Conservation (phyloP, 2,797 vertebrate genomes). For the Falco naumanni region DNA sequence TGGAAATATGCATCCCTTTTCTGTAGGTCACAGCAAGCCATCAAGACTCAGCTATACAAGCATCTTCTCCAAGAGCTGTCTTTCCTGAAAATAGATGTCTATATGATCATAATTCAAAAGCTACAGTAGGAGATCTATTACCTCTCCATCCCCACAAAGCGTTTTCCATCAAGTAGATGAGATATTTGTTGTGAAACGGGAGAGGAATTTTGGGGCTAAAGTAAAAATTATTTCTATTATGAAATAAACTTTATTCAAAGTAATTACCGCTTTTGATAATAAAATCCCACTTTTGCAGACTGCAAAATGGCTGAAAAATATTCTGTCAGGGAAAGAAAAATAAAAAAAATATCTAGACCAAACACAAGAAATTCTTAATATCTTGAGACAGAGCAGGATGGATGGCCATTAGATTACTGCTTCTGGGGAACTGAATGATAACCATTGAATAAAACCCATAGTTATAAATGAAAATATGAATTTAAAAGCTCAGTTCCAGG, state of each 20-base stretch:
- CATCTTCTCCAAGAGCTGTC: background rate
- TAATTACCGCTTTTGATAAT: background rate
- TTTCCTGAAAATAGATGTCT: background rate
- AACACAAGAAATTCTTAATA: slow-evolving; percentile 9
- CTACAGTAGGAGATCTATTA: background rate
- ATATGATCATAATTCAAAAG: background rate
- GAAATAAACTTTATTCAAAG: slow-evolving; percentile 32
- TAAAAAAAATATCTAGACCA: background rate
- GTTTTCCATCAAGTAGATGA: background rate
- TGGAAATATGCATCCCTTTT: background rate
- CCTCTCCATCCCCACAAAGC: background rate
- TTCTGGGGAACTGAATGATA: background rate
- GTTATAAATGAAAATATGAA: background rate
- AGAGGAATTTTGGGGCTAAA: background rate
- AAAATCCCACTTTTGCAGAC: slow-evolving; percentile 6
- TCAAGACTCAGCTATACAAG: background rate
- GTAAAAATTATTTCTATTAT: slow-evolving; percentile 30
- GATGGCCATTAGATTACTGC: background rate
- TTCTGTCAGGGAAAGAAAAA: background rate
- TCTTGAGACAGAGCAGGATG: background rate
- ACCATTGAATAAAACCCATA: background rate
- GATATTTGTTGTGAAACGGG: background rate
- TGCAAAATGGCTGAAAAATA: slow-evolving; percentile 39
- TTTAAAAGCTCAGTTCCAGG: background rate
- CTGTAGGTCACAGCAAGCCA: background rate